These are phyloP conservation scores for Prostheceraeus crozeri DNA, from an alignment of 2,888 invertebrate species.

Conservation along the genomic window DNA sequence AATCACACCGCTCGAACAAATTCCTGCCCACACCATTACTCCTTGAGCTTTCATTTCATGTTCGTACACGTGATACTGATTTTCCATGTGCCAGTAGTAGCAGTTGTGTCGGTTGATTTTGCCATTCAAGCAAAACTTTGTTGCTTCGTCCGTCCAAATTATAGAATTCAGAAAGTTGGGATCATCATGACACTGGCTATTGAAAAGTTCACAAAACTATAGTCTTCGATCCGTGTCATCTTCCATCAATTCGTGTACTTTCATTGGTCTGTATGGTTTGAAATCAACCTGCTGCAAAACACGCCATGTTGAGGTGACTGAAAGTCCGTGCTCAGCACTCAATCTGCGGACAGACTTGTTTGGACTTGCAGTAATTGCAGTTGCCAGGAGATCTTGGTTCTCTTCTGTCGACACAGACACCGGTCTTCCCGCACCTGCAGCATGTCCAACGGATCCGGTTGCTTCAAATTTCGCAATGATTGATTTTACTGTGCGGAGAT, in stretches of 20 bases:
- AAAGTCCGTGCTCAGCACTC: neutral
- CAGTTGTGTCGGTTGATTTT: slow-evolving; percentile 20
- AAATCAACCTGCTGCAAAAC: slow-evolving; percentile 11
- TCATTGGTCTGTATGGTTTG: slow-evolving; percentile 18
- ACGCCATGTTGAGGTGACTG: slow-evolving; percentile 17
- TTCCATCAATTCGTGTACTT: slow-evolving; percentile 22
- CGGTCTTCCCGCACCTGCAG: slow-evolving; percentile 20
- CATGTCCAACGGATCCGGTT: slow-evolving; percentile 14
- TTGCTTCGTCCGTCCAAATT: slow-evolving; percentile 22
- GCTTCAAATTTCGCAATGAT: slow-evolving; percentile 22
- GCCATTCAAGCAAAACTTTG: slow-evolving; percentile 17
- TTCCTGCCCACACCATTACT: slow-evolving; percentile 24
- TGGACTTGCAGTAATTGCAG: slow-evolving; percentile 14
- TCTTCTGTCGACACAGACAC: neutral
- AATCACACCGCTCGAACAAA: slow-evolving; percentile 13
- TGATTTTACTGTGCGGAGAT: slow-evolving; percentile 16
- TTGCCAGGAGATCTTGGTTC: slow-evolving; percentile 7
- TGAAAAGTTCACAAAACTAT: slow-evolving; percentile 7
- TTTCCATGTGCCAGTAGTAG: slow-evolving; percentile 26
- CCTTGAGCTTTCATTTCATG: slow-evolving; percentile 19
- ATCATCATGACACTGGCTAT: slow-evolving; percentile 16
- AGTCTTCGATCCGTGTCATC: slow-evolving; percentile 8
- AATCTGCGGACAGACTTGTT: neutral
- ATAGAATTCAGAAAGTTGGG: slow-evolving; percentile 1
- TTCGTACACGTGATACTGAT: neutral